Base-by-base conservation (phyloP, 2,888 invertebrate species). In the Venustoraphidia nigricollis region DNA sequence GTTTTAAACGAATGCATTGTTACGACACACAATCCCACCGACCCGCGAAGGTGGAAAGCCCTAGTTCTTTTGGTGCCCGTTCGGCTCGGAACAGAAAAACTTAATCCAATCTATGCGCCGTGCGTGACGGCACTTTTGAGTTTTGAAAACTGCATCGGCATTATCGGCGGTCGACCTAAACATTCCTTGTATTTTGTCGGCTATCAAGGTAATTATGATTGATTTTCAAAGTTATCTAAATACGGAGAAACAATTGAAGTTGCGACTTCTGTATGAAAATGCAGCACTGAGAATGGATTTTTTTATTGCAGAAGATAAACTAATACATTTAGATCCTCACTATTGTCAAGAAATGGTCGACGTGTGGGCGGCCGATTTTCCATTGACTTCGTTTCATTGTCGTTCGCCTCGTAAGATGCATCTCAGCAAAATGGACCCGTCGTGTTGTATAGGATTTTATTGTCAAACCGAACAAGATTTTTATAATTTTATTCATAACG, bases 121-220 rank as follows among this genome's bases (percentile, higher is more conserved):
- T 89, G 89, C 61, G 69, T 94, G 34, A 86, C 87, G 51, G 77
- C 81, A 36, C 66, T 93, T 43, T 74, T 94, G 38, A 84, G 84
- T 53, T 72, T 88, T 52, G 83, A 86, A 56, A 77, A 80, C 58
- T 93, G 90, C 59, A 80, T 94, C 58, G 94, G 95, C 17, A 83
- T 94, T 45, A 91, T 94, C 60, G 95, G 94, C 8, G 95, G 95
- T 10, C 75, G 87, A 57, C 94, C 94, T 1, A 87, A 88, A 62
- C 93, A 93, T 72, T 91, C 94, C 11, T 69, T 94, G 36, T 95
- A 91, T 66, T 93, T 95, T 70, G 78, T 94, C 53, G 95, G 94
- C 44, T 92, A 83, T 65, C 93, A 93, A 75, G 79, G 77, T 77
- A 57, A 46, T 27, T 27, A 27, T 27, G 6, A 27, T 27, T 27